phyloP scores from a whole-genome alignment of 2,888 invertebrate species.

The Carabus problematicus region DNA sequence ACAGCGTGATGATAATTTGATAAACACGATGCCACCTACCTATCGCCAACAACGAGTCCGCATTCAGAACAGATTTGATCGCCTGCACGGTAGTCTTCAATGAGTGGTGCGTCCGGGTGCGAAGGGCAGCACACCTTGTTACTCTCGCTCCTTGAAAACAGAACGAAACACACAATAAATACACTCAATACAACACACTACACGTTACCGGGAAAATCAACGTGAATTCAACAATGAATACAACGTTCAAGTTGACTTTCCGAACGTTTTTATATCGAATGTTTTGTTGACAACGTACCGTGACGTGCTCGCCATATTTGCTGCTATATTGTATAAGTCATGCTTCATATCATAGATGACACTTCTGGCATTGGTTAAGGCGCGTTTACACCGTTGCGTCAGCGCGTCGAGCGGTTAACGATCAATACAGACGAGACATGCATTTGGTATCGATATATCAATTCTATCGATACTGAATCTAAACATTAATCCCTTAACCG shows the following conservation, averaged over 20 bases:
- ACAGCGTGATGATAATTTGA: background rate
- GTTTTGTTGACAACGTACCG: slow-evolving; percentile 62
- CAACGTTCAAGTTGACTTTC: slow-evolving; percentile 9
- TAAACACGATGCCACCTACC: slow-evolving; percentile 64
- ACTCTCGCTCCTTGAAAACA: slow-evolving; percentile 66
- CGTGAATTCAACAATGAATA: background rate
- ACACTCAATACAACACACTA: background rate
- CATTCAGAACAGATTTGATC: slow-evolving; percentile 99
- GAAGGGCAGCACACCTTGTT: slow-evolving; percentile 89
- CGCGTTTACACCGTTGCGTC: too few relatives aligned
- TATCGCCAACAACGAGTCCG: slow-evolving; percentile 98
- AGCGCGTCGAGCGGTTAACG: too few relatives aligned
- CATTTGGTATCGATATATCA: too few relatives aligned
- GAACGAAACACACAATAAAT: slow-evolving; percentile 7
- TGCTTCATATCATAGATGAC: slow-evolving; percentile 17
- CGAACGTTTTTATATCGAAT: slow-evolving; percentile 18
- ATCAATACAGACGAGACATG: too few relatives aligned
- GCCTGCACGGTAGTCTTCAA: slow-evolving; percentile 98
- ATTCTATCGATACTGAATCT: too few relatives aligned
- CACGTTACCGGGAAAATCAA: background rate
- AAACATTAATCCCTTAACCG: too few relatives aligned
- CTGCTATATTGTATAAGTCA: background rate
- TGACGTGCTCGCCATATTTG: slow-evolving; percentile 72
- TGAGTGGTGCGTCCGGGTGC: slow-evolving; percentile 94
- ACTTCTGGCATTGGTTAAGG: too few relatives aligned